Conservation (phyloP, 2,888 invertebrate species). For the Nomada fabriciana region DNA sequence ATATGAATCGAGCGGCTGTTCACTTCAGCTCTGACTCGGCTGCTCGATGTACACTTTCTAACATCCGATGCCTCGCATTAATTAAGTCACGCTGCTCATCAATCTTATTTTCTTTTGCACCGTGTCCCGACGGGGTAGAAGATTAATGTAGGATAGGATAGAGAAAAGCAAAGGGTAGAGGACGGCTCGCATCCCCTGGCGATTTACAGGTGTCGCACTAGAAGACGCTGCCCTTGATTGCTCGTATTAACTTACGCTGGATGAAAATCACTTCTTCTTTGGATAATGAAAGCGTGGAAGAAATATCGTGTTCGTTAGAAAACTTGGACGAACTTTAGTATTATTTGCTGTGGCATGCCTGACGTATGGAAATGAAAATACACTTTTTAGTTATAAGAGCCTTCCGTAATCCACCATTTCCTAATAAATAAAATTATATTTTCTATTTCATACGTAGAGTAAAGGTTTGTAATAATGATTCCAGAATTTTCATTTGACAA, state of each 20-base stretch:
- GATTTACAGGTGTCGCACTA: slow-evolving; percentile 58
- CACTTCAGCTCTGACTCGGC: slow-evolving; percentile 36
- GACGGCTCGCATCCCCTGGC: slow-evolving; percentile 44
- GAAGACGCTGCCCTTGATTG: slow-evolving; percentile 19
- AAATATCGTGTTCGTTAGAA: not conserved
- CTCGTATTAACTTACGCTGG: slow-evolving; percentile 18
- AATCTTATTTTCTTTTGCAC: slow-evolving; percentile 79
- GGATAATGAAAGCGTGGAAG: not conserved
- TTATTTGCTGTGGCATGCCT: not conserved
- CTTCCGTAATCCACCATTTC: too few relatives aligned
- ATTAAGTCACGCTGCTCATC: slow-evolving; percentile 78
- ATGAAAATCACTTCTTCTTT: slow-evolving; percentile 2
- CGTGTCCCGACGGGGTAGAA: slow-evolving; percentile 67
- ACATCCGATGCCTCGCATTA: slow-evolving; percentile 73
- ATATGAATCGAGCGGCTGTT: slow-evolving; percentile 55
- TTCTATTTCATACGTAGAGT: too few relatives aligned
- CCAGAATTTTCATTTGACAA: too few relatives aligned
- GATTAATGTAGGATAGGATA: slow-evolving; percentile 75
- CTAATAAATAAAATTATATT: too few relatives aligned
- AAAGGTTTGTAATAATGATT: too few relatives aligned
- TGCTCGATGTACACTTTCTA: slow-evolving; percentile 55
- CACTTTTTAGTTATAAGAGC: too few relatives aligned
- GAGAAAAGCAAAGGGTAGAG: slow-evolving; percentile 44
- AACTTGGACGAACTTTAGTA: too few relatives aligned
- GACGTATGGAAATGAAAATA: too few relatives aligned